Evolutionary conservation across 64 coral and sea anemone species (phyloP).

Genomic region (Trachythela sp.): DNA sequence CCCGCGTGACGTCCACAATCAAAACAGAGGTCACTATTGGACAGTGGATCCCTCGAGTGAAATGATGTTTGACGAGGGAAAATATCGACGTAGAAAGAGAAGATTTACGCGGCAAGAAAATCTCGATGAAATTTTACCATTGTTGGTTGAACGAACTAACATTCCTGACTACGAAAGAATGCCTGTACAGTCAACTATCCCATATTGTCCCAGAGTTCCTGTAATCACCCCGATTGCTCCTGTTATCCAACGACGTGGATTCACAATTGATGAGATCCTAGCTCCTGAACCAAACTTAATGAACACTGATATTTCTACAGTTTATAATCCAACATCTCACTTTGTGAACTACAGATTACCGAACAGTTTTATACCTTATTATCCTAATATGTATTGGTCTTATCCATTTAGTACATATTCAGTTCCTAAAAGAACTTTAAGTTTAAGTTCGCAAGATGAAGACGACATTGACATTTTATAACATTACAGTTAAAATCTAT

Average conservation of each 20-base stretch:
- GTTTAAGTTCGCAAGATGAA: too few species aligned
- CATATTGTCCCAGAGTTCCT: not conserved
- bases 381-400: not conserved
- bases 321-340: not conserved
- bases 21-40: conserved; percentile 34
- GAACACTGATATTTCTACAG: not conserved
- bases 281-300: not conserved
- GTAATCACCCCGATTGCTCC: not conserved
- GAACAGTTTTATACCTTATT: not conserved
- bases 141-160: not conserved
- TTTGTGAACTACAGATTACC: not conserved
- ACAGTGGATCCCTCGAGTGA: conserved; percentile 33
- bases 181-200: not conserved
- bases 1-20: not conserved
- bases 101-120: conserved; percentile 6
- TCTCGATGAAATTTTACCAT: not conserved
- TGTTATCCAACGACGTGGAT: not conserved
- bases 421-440: not conserved
- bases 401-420: not conserved
- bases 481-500: too few species aligned
- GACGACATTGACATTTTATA: too few species aligned
- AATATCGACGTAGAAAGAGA: conserved; percentile 1
- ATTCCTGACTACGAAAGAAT: not conserved
- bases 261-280: not conserved
- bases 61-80: conserved; percentile 47